Evolutionary conservation across 2,888 invertebrate genomes (phyloP), one percentile per base, ranked within the genome.

Genomic region (Drepanosiphum platanoidis): DNA sequence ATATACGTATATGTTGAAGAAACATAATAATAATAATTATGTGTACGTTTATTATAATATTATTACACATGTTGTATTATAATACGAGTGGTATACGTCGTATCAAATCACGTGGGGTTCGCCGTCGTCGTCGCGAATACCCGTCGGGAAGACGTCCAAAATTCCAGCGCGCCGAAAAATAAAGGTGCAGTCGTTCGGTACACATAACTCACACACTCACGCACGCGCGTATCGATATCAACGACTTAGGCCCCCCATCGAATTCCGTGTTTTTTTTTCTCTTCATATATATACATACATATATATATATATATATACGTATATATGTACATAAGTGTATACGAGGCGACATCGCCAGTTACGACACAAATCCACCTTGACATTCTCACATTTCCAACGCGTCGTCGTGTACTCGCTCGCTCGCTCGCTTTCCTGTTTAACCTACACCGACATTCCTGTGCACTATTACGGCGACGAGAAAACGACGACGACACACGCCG

Each of bases 281-380:
- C 61, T 36, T 36, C 39, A 34, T 77, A 27, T 61, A 27, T 75
- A 18, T 46, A 39, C n/a, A n/a, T n/a, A n/a, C n/a, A n/a, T n/a
- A n/a, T n/a, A n/a, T n/a, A n/a, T n/a, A n/a, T n/a, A n/a, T n/a
- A n/a, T n/a, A n/a, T n/a, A n/a, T n/a, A n/a, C n/a, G n/a, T n/a
- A n/a, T n/a, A n/a, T n/a, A n/a, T n/a, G n/a, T n/a, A n/a, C n/a
- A n/a, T n/a, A n/a, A n/a, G n/a, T n/a, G n/a, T 27, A 36, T n/a
- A 34, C 52, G 27, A 52, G 68, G 36, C 80, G 18, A 80, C 81
- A 58, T 81, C 22, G 58, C 22, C 27, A n/a, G 58, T 81, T 80
- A 71, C 52, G 58, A 70, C 71, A 81, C 71, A 71, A 71, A 81
- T 71, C 81, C 81, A 71, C 81, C 81, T 81, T 71, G 81, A 71